phyloP scores from a whole-genome alignment of 1,140 invertebrate species.

The Caligus rogercresseyi region DNA sequence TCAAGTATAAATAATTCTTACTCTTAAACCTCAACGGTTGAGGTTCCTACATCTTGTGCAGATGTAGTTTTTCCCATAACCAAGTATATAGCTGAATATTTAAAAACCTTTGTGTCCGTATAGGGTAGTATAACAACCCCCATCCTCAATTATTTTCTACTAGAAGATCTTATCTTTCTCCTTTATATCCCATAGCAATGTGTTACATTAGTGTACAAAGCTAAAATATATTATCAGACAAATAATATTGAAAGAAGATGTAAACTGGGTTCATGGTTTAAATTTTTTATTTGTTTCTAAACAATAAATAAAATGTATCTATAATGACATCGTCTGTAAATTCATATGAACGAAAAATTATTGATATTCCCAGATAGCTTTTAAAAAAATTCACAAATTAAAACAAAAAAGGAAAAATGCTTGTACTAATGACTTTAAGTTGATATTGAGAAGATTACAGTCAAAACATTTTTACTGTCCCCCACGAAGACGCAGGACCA shows the following conservation, averaged over 20 bases:
- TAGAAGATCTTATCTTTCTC: background rate
- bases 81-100: no score
- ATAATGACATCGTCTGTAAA: background rate
- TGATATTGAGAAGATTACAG: no score
- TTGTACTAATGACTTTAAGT: slow-evolving; percentile 29
- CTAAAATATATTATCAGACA: background rate
- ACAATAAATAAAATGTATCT: background rate
- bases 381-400: background rate
- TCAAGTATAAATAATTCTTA: no score
- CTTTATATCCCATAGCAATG: background rate
- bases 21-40: no score
- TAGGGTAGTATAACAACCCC: background rate
- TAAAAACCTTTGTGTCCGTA: no score
- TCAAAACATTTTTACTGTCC: slow-evolving; percentile 69
- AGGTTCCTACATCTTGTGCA: no score
- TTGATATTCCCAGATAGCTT: background rate
- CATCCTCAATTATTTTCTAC: background rate
- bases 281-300: background rate
- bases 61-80: no score
- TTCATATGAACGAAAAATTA: background rate
- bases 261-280: no score
- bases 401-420: background rate
- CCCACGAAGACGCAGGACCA: slow-evolving; percentile 30
- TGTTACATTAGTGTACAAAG: background rate
- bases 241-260: background rate